Conservation (phyloP, 2,888 invertebrate genomes). For the Gryllus longicercus region DNA sequence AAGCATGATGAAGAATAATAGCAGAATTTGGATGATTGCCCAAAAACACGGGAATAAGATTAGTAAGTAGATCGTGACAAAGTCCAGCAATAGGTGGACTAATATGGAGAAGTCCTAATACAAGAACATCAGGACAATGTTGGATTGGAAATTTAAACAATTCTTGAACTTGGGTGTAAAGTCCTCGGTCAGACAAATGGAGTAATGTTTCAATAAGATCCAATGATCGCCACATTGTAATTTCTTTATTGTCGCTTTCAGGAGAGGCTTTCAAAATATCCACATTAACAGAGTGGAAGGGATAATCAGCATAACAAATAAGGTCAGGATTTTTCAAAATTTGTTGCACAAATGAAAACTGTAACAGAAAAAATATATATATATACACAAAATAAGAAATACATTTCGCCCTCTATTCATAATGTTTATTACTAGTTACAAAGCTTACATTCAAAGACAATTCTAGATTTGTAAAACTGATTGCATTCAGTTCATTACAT, state of each 20-base stretch:
- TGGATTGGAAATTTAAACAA: conserved; percentile 87
- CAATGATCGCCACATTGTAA: conserved; percentile 88
- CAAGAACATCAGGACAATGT: conserved; percentile 91
- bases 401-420: too few species aligned
- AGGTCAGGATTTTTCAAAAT: conserved; percentile 88
- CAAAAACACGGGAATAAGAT: conserved; percentile 87
- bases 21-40: conserved; percentile 95
- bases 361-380: conserved; percentile 34
- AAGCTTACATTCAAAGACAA: too few species aligned
- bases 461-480: too few species aligned
- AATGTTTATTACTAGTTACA: too few species aligned
- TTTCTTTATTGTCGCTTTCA: conserved; percentile 91
- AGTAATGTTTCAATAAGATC: conserved; percentile 87
- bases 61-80: conserved; percentile 82
- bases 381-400: too few species aligned
- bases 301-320: conserved; percentile 90
- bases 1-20: conserved; percentile 92
- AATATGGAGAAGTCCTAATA: conserved; percentile 84
- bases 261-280: conserved; percentile 91
- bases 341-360: conserved; percentile 80
- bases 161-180: conserved; percentile 78
- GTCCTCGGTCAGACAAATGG: conserved; percentile 81
- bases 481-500: too few species aligned
- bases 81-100: conserved; percentile 73
- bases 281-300: conserved; percentile 79